Conservation (phyloP, 2,113 vertebrate genomes). For the Odontesthes bonariensis region DNA sequence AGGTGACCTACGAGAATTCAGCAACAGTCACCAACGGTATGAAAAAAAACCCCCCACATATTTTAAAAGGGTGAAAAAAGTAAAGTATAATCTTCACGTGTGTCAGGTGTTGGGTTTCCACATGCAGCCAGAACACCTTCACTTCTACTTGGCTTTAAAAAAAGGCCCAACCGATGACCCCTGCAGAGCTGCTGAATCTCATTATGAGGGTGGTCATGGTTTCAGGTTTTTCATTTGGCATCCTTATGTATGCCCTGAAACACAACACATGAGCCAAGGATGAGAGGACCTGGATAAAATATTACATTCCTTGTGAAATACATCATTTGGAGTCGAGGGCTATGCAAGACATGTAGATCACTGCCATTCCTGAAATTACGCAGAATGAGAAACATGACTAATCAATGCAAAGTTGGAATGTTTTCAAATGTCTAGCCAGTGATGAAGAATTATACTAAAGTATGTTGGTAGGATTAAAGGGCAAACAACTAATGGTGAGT, state of each 20-base stretch:
- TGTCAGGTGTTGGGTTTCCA: background rate
- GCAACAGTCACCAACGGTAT: background rate
- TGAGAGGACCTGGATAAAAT: background rate
- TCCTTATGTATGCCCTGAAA: background rate
- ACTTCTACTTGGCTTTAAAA: background rate
- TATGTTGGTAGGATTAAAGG: slow-evolving; percentile 28
- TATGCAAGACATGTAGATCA: background rate
- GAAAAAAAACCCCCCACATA: too few species aligned
- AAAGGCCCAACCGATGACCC: too few species aligned
- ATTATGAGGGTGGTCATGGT: background rate
- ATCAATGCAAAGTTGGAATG: slow-evolving; percentile 14
- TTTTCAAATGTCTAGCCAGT: background rate
- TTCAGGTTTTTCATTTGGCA: background rate
- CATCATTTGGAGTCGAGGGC: background rate
- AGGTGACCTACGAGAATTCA: background rate
- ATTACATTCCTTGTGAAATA: slow-evolving; percentile 6
- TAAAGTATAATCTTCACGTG: background rate
- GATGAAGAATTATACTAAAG: background rate
- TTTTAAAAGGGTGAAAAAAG: too few species aligned
- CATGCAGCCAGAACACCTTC: slow-evolving; percentile 7
- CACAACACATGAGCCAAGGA: slow-evolving; percentile 4
- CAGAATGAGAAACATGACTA: slow-evolving; percentile 11
- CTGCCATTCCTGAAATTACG: slow-evolving; percentile 4
- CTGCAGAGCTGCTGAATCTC: background rate
- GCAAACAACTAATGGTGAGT: slow-evolving; percentile 25